Conservation (phyloP, 2,113 vertebrate genomes). For the Rousettus leschenaultii region DNA sequence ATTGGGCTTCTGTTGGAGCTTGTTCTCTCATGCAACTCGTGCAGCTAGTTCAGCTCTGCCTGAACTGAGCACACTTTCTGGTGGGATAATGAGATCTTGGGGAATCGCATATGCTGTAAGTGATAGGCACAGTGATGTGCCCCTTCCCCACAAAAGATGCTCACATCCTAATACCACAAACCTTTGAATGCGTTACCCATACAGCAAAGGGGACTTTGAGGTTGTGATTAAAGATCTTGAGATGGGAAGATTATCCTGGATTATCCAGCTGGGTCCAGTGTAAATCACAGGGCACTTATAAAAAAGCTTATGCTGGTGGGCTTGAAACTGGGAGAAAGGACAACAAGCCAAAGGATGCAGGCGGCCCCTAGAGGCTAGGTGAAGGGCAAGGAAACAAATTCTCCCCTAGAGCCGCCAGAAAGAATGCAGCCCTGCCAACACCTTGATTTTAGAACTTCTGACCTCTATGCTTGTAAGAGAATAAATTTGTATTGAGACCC, state of each 20-base stretch:
- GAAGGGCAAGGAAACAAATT: neutral
- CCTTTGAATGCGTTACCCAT: neutral
- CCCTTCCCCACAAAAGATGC: accelerated
- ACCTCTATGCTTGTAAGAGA: neutral
- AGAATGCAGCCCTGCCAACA: neutral
- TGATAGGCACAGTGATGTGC: accelerated
- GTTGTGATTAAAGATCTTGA: neutral
- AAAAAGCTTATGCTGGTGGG: neutral
- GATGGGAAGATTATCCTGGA: neutral
- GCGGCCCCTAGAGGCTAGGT: neutral
- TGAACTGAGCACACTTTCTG: neutral
- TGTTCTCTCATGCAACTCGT: neutral
- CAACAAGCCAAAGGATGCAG: neutral
- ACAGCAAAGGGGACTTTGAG: neutral
- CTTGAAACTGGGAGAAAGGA: neutral
- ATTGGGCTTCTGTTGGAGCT: neutral
- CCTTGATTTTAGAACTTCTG: neutral
- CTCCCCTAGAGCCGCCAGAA: neutral
- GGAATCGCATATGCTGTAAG: accelerated
- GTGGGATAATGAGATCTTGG: neutral
- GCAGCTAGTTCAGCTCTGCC: neutral
- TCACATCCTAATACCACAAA: neutral
- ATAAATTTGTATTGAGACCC: neutral
- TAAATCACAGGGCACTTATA: neutral
- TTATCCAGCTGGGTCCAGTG: neutral